Conservation (phyloP, 37 sponge, comb jelly and placozoan species). For the Diacarnus erythraeanus region DNA sequence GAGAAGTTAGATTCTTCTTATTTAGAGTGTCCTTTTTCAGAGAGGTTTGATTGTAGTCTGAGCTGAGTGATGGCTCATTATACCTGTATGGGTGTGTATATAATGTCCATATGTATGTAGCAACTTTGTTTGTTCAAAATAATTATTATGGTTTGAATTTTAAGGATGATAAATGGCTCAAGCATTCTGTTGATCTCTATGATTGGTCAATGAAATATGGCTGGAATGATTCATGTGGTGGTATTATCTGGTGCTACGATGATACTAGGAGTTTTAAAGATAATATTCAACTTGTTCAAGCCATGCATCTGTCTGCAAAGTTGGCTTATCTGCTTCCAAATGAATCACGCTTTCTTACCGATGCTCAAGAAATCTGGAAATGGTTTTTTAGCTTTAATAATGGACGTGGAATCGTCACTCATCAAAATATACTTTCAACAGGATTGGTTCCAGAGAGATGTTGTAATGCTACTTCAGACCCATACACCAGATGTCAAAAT, state of each 20-base stretch:
- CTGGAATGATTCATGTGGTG: slow-evolving; percentile 49
- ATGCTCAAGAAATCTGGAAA: slow-evolving; percentile 35
- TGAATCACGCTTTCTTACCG: neutral
- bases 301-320: slow-evolving; percentile 28
- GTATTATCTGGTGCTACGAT: slow-evolving; percentile 34
- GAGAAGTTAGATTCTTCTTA: too few relatives aligned
- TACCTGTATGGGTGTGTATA: too few relatives aligned
- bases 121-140: slow-evolving; percentile 2
- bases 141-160: neutral
- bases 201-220: slow-evolving; percentile 47
- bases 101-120: too few relatives aligned
- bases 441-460: slow-evolving; percentile 43
- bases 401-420: slow-evolving; percentile 36
- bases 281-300: slow-evolving; percentile 29
- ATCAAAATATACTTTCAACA: slow-evolving; percentile 30
- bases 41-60: too few relatives aligned
- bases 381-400: slow-evolving; percentile 48
- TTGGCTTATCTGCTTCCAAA: slow-evolving; percentile 38
- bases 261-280: slow-evolving; percentile 14
- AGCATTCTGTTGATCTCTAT: slow-evolving; percentile 23
- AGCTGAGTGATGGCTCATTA: too few relatives aligned
- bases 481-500: neutral
- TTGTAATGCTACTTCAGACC: slow-evolving; percentile 18
- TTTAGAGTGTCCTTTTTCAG: too few relatives aligned
- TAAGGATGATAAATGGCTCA: slow-evolving; percentile 29